phyloP scores from a whole-genome alignment of 1,140 invertebrate species.

The Phocides pigmalion region DNA sequence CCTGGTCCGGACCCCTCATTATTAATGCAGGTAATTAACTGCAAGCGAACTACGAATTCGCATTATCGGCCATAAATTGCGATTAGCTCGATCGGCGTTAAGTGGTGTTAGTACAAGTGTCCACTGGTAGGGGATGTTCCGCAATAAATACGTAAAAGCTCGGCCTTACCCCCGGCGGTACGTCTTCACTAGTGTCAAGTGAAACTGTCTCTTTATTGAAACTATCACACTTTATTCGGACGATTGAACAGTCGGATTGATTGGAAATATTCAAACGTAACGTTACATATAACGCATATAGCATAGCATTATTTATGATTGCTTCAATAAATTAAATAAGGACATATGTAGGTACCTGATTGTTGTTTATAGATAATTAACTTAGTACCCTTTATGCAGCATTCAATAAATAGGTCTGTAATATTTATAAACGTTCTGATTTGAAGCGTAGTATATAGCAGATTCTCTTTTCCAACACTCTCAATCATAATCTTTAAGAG shows the following conservation, averaged over 20 bases:
- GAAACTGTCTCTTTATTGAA: constrained; percentile 41
- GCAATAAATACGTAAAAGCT: constrained; percentile 56
- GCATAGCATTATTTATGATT: too few species aligned
- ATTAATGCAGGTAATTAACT: constrained; percentile 79
- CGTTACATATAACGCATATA: too few species aligned
- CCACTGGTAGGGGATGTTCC: constrained; percentile 44
- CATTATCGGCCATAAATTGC: constrained; percentile 73
- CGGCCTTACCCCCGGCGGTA: constrained; percentile 52
- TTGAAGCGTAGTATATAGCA: too few species aligned
- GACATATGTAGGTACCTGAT: too few species aligned
- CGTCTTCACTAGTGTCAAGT: constrained; percentile 77
- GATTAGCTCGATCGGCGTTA: constrained; percentile 73
- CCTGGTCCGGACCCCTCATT: constrained; percentile 50
- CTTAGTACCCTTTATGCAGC: too few species aligned
- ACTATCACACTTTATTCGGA: constrained; percentile 24
- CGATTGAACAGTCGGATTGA: not conserved
- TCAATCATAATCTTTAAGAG: too few species aligned
- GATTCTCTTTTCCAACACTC: too few species aligned
- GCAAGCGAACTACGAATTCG: constrained; percentile 60
- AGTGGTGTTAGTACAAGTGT: constrained; percentile 51
- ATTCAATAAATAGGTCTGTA: too few species aligned
- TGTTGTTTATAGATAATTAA: too few species aligned
- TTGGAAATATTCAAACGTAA: not conserved
- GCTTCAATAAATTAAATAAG: too few species aligned
- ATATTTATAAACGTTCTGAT: too few species aligned